Evolutionary conservation across 2,113 vertebrate genomes (phyloP), one percentile per base, ranked within the genome.

Genomic region (Amblyornis subalaris): DNA sequence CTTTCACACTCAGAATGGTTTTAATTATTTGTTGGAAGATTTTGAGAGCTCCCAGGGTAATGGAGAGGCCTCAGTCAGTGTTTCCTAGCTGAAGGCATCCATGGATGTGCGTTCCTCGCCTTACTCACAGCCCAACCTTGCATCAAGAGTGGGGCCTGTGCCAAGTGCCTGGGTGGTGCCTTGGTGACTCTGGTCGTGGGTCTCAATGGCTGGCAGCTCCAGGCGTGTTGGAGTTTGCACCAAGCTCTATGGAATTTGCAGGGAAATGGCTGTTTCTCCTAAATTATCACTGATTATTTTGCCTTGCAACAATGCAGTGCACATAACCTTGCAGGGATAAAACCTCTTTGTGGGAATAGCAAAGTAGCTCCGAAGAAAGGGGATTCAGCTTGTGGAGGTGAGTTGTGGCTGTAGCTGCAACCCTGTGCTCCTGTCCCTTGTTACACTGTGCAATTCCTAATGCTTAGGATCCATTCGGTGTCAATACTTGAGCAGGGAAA

Each of bases 31-130:
- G 73, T 22, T 93, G 76, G 89, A 94, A 83, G 64, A 66, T 70
- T 92, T 53, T 65, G 77, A 94, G 93, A 87, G 84, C 77, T 89
- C 50, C 70, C 61, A 75, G 74, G 80, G 57, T 65, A 94, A 31
- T 28, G 26, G 84, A 89, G 89, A 91, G 72, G 82, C 79, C 76
- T 91, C 81, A 66, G 45, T 91, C 85, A 74, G 74, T 61, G 86
- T 92, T 95, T 94, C 85, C 90, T 93, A 74, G 88, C 94, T 91
- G 88, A 95, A 95, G 93, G 94, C 85, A 67, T 95, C 91, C 55
- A 4, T 86, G 86, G 83, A 60, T 88, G 64, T 26, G 76, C 4
- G 1, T 77, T 95, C 53, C 92, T 92, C 1, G 29, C 76, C 65
- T 93, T 75, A 40, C 87, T 91, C 84, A 51, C 48, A 57, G 85